Base-by-base conservation (phyloP, 2,113 vertebrate species). In the Peucedramus taeniatus region DNA sequence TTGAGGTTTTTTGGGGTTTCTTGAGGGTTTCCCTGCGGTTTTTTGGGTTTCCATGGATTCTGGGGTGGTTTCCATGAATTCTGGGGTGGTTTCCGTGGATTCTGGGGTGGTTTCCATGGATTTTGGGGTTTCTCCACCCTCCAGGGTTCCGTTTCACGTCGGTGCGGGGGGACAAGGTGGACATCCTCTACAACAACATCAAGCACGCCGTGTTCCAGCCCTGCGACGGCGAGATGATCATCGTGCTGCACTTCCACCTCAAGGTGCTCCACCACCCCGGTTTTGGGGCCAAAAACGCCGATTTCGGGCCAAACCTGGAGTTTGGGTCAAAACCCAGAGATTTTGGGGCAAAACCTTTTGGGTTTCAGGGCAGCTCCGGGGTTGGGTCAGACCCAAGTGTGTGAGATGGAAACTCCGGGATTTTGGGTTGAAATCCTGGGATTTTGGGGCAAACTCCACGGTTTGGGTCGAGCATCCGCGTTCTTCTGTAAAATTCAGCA, bases 251-350 rank as follows among this genome's bases (percentile, higher is more conserved):
- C 74, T 87, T 87, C 84, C 84, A 87, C 64, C 84, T 87, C 74
- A 87, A 87, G 74, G 83, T 78, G 37, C 8, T 22, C n/a, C n/a
- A n/a, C n/a, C n/a, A n/a, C n/a, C n/a, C n/a, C n/a, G n/a, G n/a
- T n/a, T 56, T 2, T 3, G n/a, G n/a, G 69, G 7, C 0, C 0
- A 54, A 23, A 84, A 54, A 11, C 3, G 0, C 1, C 0, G 0
- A 0, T 11, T 63, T 53, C 0, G 53, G 53, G 35, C n/a, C n/a
- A n/a, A n/a, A n/a, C n/a, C n/a, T n/a, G n/a, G n/a, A n/a, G n/a
- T n/a, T n/a, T n/a, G n/a, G n/a, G n/a, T n/a, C n/a, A n/a, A n/a
- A n/a, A n/a, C n/a, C n/a, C n/a, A n/a, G n/a, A n/a, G n/a, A n/a
- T n/a, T n/a, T n/a, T n/a, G n/a, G n/a, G n/a, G n/a, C n/a, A n/a